Evolutionary conservation across 30 jellyfish, hydroid and myxozoan species (phyloP).

Genomic region (Aurelia aurita complex sp. Pacific): DNA sequence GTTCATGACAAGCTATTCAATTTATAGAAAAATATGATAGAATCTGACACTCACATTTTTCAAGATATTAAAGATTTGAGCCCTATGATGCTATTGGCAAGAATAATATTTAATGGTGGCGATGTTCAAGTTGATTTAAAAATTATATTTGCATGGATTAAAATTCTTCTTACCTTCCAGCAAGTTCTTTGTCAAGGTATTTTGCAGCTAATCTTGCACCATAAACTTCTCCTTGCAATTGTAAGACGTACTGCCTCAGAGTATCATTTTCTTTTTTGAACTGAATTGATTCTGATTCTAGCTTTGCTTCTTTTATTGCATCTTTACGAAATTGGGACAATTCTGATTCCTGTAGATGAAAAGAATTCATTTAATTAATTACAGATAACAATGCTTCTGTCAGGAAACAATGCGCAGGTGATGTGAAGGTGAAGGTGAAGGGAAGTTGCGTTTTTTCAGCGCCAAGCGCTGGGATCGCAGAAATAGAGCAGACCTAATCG

Average conservation of each 20-base stretch:
- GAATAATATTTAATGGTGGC: background rate
- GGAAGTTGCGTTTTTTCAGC: too few species aligned
- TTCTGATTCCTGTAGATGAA: conserved; percentile 78
- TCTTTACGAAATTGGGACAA: conserved; percentile 82
- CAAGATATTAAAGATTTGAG: too few species aligned
- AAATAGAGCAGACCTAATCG: too few species aligned
- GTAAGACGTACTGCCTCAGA: conserved; percentile 63
- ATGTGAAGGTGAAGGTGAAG: too few species aligned
- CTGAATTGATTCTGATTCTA: conserved; percentile 70
- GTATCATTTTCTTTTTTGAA: conserved; percentile 79
- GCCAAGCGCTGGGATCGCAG: too few species aligned
- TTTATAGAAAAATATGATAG: too few species aligned
- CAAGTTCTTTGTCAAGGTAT: conserved; percentile 93
- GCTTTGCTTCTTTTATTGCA: conserved; percentile 84
- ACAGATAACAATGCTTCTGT: too few species aligned
- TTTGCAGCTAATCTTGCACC: conserved; percentile 99
- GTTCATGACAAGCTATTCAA: too few species aligned
- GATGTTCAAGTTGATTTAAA: background rate
- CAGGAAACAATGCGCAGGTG: too few species aligned
- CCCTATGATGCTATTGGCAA: too few species aligned
- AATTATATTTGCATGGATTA: background rate
- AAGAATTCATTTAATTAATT: too few species aligned
- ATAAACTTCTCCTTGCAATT: conserved; percentile 93
- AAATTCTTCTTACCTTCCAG: conserved; percentile 81
- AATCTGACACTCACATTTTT: too few species aligned